Percentiles rank a stretch among this genome's conserved stretches.
Conservation (phyloP, 2,888 invertebrate genomes). For the Troides oblongomaculatus region DNA sequence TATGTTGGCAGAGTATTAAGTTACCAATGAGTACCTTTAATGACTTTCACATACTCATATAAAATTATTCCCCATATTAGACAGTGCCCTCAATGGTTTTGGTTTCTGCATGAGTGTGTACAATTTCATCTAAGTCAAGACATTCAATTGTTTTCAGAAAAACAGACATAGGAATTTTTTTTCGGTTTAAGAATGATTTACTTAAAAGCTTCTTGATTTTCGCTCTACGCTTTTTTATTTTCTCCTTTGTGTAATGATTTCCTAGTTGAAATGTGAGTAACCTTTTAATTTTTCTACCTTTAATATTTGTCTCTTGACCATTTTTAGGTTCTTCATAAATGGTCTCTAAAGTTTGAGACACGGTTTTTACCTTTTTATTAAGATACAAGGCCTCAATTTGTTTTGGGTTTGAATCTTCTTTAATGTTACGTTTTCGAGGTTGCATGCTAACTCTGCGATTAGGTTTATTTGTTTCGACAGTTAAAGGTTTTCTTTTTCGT, state of each 20-base stretch:
- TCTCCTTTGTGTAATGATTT: slow-evolving; percentile 74
- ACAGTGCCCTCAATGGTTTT: slow-evolving; percentile 35
- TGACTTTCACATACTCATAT: not conserved
- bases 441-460: slow-evolving; percentile 74
- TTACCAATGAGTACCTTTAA: no score
- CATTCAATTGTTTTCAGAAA: slow-evolving; percentile 78
- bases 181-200: slow-evolving; percentile 72
- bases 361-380: slow-evolving; percentile 76
- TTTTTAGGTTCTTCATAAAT: slow-evolving; percentile 82
- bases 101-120: slow-evolving; percentile 55
- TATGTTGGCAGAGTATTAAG: no score
- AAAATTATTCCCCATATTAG: not conserved
- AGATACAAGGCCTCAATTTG: slow-evolving; percentile 79
- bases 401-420: slow-evolving; percentile 64
- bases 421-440: slow-evolving; percentile 64
- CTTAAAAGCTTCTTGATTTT: slow-evolving; percentile 80
- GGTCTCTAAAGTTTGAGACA: slow-evolving; percentile 80
- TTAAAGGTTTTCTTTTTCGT: slow-evolving; percentile 64
- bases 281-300: slow-evolving; percentile 79
- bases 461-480: slow-evolving; percentile 56
- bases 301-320: slow-evolving; percentile 67
- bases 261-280: slow-evolving; percentile 77
- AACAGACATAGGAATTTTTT: slow-evolving; percentile 77
- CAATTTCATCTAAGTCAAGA: slow-evolving; percentile 69
- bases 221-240: slow-evolving; percentile 79